Evolutionary conservation across 2,888 invertebrate species (phyloP).

Genomic region (Dryocosmus kuriphilus): DNA sequence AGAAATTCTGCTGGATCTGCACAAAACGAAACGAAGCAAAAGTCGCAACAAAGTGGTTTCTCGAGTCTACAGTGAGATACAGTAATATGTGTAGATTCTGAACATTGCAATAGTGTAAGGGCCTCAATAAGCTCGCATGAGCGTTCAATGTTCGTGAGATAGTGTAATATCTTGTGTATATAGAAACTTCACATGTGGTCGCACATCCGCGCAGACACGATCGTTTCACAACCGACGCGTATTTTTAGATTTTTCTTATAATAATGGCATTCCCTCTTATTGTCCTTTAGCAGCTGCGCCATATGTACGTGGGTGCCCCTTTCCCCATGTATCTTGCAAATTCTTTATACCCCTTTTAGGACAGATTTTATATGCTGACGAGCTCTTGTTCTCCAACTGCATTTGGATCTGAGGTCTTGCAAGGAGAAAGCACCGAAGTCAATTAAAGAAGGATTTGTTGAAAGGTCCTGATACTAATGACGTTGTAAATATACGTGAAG

Average conservation of each 20-base stretch:
- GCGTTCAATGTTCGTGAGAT: neutral
- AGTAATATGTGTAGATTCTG: slow-evolving; percentile 13
- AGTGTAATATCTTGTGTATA: slow-evolving; percentile 2
- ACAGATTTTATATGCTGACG: neutral
- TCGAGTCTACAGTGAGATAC: slow-evolving; percentile 5
- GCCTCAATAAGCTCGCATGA: neutral
- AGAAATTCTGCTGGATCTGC: slow-evolving; percentile 10
- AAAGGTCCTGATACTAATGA: too few species aligned
- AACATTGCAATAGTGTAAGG: neutral
- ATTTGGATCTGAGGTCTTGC: too few species aligned
- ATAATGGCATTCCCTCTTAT: slow-evolving; percentile 34
- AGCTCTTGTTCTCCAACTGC: neutral
- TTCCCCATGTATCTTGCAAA: neutral
- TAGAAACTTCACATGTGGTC: slow-evolving; percentile 29
- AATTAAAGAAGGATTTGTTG: too few species aligned
- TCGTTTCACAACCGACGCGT: slow-evolving; percentile 27
- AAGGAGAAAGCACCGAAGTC: too few species aligned
- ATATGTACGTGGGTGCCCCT: slow-evolving; percentile 22
- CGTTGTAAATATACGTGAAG: too few species aligned
- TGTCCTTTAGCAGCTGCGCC: slow-evolving; percentile 32
- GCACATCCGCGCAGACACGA: neutral
- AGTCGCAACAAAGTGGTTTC: slow-evolving; percentile 26
- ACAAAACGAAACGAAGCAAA: slow-evolving; percentile 3
- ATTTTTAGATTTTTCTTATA: slow-evolving; percentile 39
- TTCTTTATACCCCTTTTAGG: slow-evolving; percentile 8